These are phyloP conservation scores for Drosophila tropicalis DNA, from an alignment of 1,140 invertebrate species.

Conservation along the genomic window DNA sequence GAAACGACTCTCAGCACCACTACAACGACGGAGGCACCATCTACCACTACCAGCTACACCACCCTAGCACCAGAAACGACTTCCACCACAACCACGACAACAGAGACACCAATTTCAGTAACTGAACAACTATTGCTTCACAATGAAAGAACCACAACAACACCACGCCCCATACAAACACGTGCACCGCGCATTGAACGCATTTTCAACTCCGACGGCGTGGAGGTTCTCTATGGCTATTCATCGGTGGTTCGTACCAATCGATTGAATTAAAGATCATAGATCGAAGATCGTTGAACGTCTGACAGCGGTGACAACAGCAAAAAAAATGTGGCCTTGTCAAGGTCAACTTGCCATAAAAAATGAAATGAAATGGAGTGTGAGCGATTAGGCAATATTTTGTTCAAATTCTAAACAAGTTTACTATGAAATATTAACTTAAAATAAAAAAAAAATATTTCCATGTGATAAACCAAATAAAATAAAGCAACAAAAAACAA, in stretches of 20 bases:
- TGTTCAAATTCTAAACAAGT: conserved; percentile 64
- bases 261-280: conserved; percentile 27
- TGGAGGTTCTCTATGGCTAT: conserved; percentile 76
- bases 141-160: conserved; percentile 42
- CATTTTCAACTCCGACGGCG: conserved; percentile 75
- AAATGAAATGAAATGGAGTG: conserved; percentile 32
- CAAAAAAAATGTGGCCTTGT: conserved; percentile 48
- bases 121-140: conserved; percentile 7
- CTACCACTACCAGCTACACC: neutral
- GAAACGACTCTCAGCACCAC: conserved; percentile 18
- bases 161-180: conserved; percentile 30
- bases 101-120: neutral
- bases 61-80: conserved; percentile 5
- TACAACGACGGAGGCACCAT: conserved; percentile 17
- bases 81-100: neutral
- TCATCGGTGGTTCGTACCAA: conserved; percentile 73
- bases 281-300: conserved; percentile 6
- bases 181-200: conserved; percentile 68
- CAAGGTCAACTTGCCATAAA: conserved; percentile 73
- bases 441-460: conserved; percentile 34
- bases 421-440: conserved; percentile 31
- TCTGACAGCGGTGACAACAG: conserved; percentile 12
- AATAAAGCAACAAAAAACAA: conserved; percentile 14
- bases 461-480: conserved; percentile 66
- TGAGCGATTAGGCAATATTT: conserved; percentile 56